Base-by-base conservation (phyloP, 2,113 vertebrate genomes). In the Prionailurus viverrinus region DNA sequence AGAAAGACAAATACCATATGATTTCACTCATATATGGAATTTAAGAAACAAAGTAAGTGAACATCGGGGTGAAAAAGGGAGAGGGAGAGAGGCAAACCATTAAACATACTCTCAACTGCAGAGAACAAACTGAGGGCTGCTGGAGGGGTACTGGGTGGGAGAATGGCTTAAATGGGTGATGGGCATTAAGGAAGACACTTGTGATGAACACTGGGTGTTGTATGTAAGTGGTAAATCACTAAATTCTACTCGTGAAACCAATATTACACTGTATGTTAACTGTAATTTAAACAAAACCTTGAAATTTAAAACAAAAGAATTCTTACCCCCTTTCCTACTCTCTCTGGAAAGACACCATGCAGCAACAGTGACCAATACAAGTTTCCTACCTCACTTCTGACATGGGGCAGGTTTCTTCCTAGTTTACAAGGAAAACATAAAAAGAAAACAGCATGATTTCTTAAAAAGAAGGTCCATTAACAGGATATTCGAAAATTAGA, bases 391-490 rank as follows among this genome's bases (percentile, higher is more conserved):
- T 95, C 53, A 65, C 33, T 81, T 89, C 87, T 29, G 39, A 97
- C n/a, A 94, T 65, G 41, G 36, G 48, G 6, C 31, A 86, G 15
- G 33, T 85, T 68, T 80, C 69, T 76, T 61, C 27, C 21, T 51
- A 25, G 36, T 63, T 53, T 65, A 9, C 19, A 71, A 51, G 27
- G 11, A 96, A 94, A 85, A 41, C 18, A 82, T 10, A 85, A 91
- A 91, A 71, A 76, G 58, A 94, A 97, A 69, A 87, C 31, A 95
- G 13, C 51, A 68, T 10, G 4, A 86, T 39, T 91, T 86, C 66
- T 96, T 55, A 41, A 93, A 61, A 83, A 89, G 23, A 36, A 4
- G 2, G 31, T 10, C 21, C 18, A 39, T 81, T 66, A 19, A 48
- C 25, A 61, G 9, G 71, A 7, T 45, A 90, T 81, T 63, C 93